These are phyloP conservation scores for Propithecus coquereli DNA, from an alignment of 2,113 vertebrate species.

Conservation along the genomic window DNA sequence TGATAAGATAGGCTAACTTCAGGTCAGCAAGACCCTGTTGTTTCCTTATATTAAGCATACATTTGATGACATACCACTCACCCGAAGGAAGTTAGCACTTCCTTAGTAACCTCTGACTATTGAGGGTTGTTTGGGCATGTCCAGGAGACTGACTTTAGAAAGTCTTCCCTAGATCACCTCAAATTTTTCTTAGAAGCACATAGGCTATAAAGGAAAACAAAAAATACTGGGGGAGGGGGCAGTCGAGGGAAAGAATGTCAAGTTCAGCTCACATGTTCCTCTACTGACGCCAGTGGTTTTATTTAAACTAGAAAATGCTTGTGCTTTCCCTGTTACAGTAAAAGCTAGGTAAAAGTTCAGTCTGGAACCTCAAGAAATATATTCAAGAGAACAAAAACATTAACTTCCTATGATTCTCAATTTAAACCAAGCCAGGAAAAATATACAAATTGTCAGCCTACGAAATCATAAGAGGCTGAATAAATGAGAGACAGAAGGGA, in stretches of 20 bases:
- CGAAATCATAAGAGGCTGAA: neutral
- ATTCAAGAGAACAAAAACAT: conserved; percentile 48
- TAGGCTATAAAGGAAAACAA: neutral
- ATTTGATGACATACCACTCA: neutral
- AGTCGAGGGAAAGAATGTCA: neutral
- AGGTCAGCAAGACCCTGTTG: neutral
- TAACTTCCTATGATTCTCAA: conserved; percentile 12
- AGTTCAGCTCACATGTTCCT: neutral
- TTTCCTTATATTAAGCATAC: neutral
- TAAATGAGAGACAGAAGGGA: conserved; percentile 18
- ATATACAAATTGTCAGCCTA: conserved; percentile 34
- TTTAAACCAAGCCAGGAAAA: conserved; percentile 55
- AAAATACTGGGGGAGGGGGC: neutral
- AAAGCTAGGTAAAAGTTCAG: conserved; percentile 33
- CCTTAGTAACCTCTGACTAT: neutral
- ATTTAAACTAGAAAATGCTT: conserved; percentile 6
- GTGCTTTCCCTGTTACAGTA: neutral
- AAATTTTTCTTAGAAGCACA: neutral
- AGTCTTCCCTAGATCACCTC: neutral
- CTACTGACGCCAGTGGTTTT: neutral
- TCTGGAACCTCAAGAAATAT: conserved; percentile 31
- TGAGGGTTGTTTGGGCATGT: neutral
- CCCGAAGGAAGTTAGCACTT: neutral
- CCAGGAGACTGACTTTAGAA: neutral
- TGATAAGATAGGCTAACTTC: neutral